These are phyloP conservation scores for Gambusia affinis DNA, from an alignment of 2,113 vertebrate species.

Conservation along the genomic window DNA sequence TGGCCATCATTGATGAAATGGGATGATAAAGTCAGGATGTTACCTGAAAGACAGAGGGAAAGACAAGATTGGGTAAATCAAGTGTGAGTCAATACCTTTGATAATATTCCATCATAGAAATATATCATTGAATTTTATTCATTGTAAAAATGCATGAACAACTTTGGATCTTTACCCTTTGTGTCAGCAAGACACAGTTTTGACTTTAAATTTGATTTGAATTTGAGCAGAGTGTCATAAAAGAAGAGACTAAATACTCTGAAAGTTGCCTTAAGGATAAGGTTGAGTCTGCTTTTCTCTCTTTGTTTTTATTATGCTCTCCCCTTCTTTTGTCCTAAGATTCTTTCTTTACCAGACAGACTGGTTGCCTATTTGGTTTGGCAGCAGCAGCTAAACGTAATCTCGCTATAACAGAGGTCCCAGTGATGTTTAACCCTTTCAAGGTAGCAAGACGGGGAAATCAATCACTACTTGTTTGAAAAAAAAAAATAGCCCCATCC, in stretches of 20 bases:
- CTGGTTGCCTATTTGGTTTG: constrained; percentile 72
- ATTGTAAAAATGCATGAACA: not conserved
- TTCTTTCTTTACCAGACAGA: constrained; percentile 61
- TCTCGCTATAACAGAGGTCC: constrained; percentile 62
- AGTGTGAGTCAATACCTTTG: not conserved
- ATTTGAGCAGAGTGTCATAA: not conserved
- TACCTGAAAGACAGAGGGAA: constrained; percentile 74
- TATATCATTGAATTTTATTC: not conserved
- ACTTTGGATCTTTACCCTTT: not conserved
- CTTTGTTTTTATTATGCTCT: constrained; percentile 10
- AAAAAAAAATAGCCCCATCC: constrained; percentile 33
- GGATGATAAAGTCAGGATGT: constrained; percentile 46
- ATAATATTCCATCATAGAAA: not conserved
- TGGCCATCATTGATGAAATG: constrained; percentile 29
- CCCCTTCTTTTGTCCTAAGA: not conserved
- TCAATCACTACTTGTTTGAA: constrained; percentile 57
- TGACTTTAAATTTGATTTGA: not conserved
- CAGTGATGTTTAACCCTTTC: constrained; percentile 74
- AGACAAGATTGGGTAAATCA: constrained; percentile 35
- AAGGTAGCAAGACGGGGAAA: constrained; percentile 40
- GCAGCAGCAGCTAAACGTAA: constrained; percentile 74
- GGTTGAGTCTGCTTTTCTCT: constrained; percentile 1
- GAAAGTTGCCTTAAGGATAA: not conserved
- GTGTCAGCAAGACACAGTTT: not conserved
- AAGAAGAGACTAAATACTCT: not conserved